These are phyloP conservation scores for Saccopteryx bilineata DNA, from an alignment of 2,113 vertebrate species.

Conservation along the genomic window DNA sequence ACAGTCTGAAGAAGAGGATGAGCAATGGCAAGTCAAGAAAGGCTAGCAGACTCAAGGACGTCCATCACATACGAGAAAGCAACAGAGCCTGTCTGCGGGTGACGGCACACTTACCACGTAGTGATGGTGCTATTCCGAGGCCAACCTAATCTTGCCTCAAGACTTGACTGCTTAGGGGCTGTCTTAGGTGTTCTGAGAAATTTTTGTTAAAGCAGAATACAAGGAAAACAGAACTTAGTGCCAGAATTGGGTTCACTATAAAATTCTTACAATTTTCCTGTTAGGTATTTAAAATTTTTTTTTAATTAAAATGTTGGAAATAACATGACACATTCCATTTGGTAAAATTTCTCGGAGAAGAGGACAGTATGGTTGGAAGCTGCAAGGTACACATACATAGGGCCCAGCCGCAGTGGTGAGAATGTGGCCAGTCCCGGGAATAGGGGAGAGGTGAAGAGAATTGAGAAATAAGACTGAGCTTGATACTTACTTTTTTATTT, in stretches of 20 bases:
- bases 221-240: slow-evolving; percentile 18
- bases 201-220: neutral
- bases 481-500: neutral
- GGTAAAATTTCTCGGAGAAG: neutral
- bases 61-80: neutral
- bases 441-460: neutral
- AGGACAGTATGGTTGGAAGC: neutral
- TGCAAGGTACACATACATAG: no score
- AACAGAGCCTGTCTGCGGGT: neutral
- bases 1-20: neutral
- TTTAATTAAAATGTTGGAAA: neutral
- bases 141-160: neutral
- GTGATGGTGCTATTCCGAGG: neutral
- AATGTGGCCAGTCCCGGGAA: neutral
- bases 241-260: neutral
- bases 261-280: neutral
- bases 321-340: slow-evolving; percentile 2
- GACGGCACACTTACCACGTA: neutral
- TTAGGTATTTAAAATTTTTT: neutral
- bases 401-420: neutral
- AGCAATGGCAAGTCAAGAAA: neutral
- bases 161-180: neutral
- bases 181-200: neutral
- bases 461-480: neutral
- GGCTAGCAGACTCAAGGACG: neutral